Base-by-base conservation (phyloP, 2,888 invertebrate genomes). In the Watsonalla cultraria region DNA sequence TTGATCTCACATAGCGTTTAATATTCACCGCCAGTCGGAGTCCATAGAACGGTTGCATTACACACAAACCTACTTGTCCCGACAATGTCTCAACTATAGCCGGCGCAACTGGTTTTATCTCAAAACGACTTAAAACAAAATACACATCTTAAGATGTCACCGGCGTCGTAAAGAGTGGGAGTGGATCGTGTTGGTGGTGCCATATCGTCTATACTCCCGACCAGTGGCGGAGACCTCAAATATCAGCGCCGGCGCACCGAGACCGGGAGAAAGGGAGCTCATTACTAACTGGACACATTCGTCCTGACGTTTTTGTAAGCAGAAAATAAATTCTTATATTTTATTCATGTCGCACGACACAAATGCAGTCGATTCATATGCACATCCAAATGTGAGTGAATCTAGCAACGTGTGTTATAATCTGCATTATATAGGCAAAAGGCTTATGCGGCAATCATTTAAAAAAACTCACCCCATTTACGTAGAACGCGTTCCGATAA, bases 201-300 rank as follows among this genome's bases (percentile, higher is more conserved):
- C 68, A 58, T 58, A 64, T 57, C 57, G 66, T 68, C 67, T 67
- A 58, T 64, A 56, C 45, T 50, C 14, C 64, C 64, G 51, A 52
- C 61, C 65, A 65, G 61, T 58, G 47, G 33, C 42, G 11, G 14
- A 51, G 42, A 51, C 33, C 49, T 51, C 39, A 39, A 45, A 37
- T 24, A 14, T 39, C 13, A 46, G 15, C 5, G 37, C 14, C 14
- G 14, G 9, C 34, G 15, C 39, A 14, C 35, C 14, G 14, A 5
- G 11, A 37, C 33, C 37, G 49, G 37, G 37, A 49, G 49, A 49
- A 49, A 49, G 53, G 46, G 45, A 33, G 53, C 11, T 50, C 53
- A 46, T 9, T 8, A 8, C 24, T 50, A 39, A 48, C 37, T 53
- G 53, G 53, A 24, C 50, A 24, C 15, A 49, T 42, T 37, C 42